These are phyloP conservation scores for Pandion haliaetus DNA, from an alignment of 2,113 vertebrate genomes.

Conservation along the genomic window DNA sequence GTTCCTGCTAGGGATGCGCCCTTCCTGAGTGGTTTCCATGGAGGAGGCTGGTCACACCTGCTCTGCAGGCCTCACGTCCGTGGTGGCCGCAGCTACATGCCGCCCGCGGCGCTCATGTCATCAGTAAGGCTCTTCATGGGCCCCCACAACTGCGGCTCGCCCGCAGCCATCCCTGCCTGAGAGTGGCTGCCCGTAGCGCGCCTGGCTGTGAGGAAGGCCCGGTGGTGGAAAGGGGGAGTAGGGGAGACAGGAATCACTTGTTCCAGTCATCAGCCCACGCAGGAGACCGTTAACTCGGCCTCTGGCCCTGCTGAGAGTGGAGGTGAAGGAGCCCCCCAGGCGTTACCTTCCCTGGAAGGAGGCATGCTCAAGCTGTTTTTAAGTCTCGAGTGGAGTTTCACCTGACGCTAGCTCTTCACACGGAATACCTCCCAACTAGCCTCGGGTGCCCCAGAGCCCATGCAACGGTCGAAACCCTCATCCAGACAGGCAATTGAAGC, in stretches of 20 bases:
- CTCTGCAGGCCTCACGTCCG: background rate
- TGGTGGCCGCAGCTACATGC: background rate
- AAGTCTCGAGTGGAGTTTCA: accelerated
- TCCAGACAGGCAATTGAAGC: background rate
- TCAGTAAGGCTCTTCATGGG: no score
- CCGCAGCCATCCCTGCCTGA: background rate
- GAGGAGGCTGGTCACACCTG: accelerated
- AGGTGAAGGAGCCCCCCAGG: accelerated
- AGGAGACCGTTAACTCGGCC: accelerated
- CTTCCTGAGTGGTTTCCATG: accelerated
- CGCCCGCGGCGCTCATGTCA: accelerated
- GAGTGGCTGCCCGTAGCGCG: no score
- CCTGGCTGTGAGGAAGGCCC: background rate
- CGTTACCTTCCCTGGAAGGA: accelerated
- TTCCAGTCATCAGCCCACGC: accelerated
- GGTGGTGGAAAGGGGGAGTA: background rate
- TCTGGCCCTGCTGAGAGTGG: no score
- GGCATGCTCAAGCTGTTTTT: background rate
- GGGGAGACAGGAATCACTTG: accelerated
- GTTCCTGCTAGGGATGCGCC: background rate
- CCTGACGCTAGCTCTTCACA: accelerated
- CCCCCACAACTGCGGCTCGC: accelerated
- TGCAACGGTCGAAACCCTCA: background rate
- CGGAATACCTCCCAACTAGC: accelerated
- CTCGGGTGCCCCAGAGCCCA: accelerated